Percentiles rank a stretch among this genome's conserved stretches.
phyloP scores from a whole-genome alignment of 2,888 invertebrate species.

The Drosophila helvetica region DNA sequence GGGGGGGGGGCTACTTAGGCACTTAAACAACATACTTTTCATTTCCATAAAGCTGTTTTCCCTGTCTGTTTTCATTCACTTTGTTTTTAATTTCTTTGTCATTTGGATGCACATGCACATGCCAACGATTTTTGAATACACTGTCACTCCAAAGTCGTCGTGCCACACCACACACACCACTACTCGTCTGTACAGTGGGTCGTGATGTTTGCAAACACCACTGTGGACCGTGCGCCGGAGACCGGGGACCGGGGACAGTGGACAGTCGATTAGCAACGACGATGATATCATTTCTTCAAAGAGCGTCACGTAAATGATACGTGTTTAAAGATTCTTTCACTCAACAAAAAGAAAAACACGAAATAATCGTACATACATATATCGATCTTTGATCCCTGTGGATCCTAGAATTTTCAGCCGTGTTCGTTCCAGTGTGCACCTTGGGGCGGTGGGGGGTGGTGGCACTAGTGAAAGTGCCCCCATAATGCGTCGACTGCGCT shows the following conservation, averaged over 20 bases:
- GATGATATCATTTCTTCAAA: not conserved
- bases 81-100: constrained; percentile 29
- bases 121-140: constrained; percentile 48
- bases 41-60: constrained; percentile 34
- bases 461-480: constrained; percentile 59
- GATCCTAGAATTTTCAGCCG: not conserved
- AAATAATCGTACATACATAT: not conserved
- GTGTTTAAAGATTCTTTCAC: not conserved
- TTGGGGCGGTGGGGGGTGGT: constrained; percentile 10
- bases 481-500: constrained; percentile 62
- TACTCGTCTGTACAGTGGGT: constrained; percentile 20
- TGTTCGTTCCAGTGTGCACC: constrained; percentile 38
- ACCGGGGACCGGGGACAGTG: not conserved
- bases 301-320: not conserved
- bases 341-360: not conserved
- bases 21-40: constrained; percentile 60
- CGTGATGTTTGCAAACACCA: constrained; percentile 1
- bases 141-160: constrained; percentile 58
- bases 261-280: not conserved
- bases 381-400: not conserved
- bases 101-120: constrained; percentile 52
- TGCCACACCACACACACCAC: not conserved
- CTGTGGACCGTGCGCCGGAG: too few species aligned
- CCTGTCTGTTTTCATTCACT: constrained; percentile 14
- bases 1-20: constrained; percentile 30